Percentiles rank a stretch among this genome's conserved stretches.
These are phyloP conservation scores for Podarcis muralis DNA, from an alignment of 2,113 vertebrate genomes.

Conservation along the genomic window DNA sequence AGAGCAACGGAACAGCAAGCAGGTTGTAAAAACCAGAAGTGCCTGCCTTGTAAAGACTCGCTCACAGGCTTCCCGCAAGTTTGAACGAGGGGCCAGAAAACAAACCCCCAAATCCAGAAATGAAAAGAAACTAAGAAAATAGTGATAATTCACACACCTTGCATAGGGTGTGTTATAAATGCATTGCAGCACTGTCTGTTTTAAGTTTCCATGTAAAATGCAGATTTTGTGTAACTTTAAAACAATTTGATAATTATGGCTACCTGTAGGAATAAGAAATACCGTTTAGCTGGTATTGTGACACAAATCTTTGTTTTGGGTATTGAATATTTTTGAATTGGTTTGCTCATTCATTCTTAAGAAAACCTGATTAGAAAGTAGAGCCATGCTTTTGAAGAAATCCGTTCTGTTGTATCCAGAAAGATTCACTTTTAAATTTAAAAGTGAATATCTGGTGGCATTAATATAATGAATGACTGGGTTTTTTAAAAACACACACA, in stretches of 20 bases:
- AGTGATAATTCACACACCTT: slow-evolving; percentile 70
- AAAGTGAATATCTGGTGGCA: slow-evolving; percentile 17
- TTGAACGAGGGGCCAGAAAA: slow-evolving; percentile 76
- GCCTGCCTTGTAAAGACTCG: slow-evolving; percentile 78
- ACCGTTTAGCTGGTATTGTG: slow-evolving; percentile 27
- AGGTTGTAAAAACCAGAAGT: slow-evolving; percentile 76
- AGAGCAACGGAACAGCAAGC: slow-evolving; percentile 73
- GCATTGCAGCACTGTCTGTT: slow-evolving; percentile 52
- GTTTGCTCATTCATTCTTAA: slow-evolving; percentile 42
- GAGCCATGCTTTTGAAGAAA: slow-evolving; percentile 40
- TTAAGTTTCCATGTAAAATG: slow-evolving; percentile 42
- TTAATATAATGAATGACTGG: slow-evolving; percentile 25
- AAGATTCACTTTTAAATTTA: slow-evolving; percentile 41
- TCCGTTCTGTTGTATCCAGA: slow-evolving; percentile 36
- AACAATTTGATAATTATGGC: slow-evolving; percentile 49
- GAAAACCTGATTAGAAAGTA: slow-evolving; percentile 57
- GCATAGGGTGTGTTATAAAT: slow-evolving; percentile 72
- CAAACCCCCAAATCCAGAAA: slow-evolving; percentile 78
- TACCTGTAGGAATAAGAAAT: slow-evolving; percentile 32
- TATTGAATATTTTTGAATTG: slow-evolving; percentile 45
- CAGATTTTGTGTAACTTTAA: slow-evolving; percentile 47
- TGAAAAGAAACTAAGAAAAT: slow-evolving; percentile 65
- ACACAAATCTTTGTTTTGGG: slow-evolving; percentile 30
- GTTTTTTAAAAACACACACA: not conserved
- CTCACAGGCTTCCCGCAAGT: slow-evolving; percentile 79